Evolutionary conservation across 2,113 vertebrate species (phyloP).

Genomic region (Tupaia tana): DNA sequence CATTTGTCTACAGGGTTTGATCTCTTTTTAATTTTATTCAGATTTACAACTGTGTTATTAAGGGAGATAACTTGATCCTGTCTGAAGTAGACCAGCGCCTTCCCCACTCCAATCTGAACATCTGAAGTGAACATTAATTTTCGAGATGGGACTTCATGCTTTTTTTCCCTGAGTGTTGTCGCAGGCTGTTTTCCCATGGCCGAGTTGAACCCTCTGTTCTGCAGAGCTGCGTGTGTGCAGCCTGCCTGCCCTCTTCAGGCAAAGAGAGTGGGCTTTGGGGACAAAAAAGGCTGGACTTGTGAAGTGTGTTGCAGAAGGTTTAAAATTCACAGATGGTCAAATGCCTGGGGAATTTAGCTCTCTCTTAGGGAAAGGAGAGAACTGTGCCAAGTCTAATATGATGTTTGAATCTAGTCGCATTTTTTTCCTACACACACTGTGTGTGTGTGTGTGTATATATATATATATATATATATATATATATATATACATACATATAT

Average conservation of each 20-base stretch:
- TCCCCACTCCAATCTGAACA: constrained; percentile 53
- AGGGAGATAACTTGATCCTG: constrained; percentile 69
- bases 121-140: constrained; percentile 73
- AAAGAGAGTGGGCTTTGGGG: constrained; percentile 40
- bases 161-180: constrained; percentile 62
- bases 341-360: constrained; percentile 30
- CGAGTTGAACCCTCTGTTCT: background rate
- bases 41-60: constrained; percentile 80
- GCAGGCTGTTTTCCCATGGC: background rate
- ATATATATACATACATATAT: rapidly evolving
- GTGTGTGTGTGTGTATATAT: too few relatives aligned
- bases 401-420: background rate
- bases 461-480: too few relatives aligned
- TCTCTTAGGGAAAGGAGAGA: constrained; percentile 9
- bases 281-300: constrained; percentile 51
- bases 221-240: background rate
- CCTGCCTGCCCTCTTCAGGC: constrained; percentile 56
- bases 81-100: constrained; percentile 61
- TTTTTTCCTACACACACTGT: background rate
- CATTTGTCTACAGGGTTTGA: constrained; percentile 78
- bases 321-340: constrained; percentile 66
- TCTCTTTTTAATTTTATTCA: constrained; percentile 81
- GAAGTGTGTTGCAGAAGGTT: constrained; percentile 58
- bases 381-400: background rate
- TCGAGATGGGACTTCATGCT: background rate